Percentiles rank a stretch among this genome's conserved stretches.
These are phyloP conservation scores for Mizuhopecten yessoensis DNA, from an alignment of 1,140 invertebrate genomes.

Conservation along the genomic window DNA sequence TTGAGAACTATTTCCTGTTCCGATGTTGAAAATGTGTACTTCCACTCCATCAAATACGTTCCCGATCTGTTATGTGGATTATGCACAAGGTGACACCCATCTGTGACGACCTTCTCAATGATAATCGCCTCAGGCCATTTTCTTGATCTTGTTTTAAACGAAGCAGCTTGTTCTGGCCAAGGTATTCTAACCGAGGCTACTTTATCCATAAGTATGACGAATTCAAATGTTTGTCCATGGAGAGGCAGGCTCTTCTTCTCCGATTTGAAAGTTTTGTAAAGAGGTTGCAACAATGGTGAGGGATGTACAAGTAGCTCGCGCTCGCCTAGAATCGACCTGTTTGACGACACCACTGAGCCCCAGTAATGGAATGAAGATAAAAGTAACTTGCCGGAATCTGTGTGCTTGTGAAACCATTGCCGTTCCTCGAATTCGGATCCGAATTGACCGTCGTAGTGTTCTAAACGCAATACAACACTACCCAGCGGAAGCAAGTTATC, in stretches of 20 bases:
- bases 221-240: neutral
- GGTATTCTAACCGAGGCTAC: slow-evolving; percentile 43
- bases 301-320: slow-evolving; percentile 7
- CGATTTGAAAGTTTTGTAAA: slow-evolving; percentile 47
- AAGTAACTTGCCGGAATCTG: neutral
- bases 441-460: neutral
- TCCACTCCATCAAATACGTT: slow-evolving; percentile 42
- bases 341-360: neutral
- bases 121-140: slow-evolving; percentile 29
- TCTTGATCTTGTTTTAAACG: slow-evolving; percentile 9
- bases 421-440: neutral
- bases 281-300: slow-evolving; percentile 13
- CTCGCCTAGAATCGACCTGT: slow-evolving; percentile 43
- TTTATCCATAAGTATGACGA: slow-evolving; percentile 48
- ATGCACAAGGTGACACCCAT: slow-evolving; percentile 45
- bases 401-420: neutral
- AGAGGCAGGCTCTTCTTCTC: neutral
- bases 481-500: slow-evolving; percentile 9
- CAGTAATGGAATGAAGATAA: neutral
- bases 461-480: neutral
- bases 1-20: slow-evolving; percentile 40
- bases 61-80: neutral
- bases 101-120: slow-evolving; percentile 12
- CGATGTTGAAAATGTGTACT: slow-evolving; percentile 47
- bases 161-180: neutral